phyloP scores from a whole-genome alignment of 2,797 vertebrate genomes.

The Perodicticus potto region DNA sequence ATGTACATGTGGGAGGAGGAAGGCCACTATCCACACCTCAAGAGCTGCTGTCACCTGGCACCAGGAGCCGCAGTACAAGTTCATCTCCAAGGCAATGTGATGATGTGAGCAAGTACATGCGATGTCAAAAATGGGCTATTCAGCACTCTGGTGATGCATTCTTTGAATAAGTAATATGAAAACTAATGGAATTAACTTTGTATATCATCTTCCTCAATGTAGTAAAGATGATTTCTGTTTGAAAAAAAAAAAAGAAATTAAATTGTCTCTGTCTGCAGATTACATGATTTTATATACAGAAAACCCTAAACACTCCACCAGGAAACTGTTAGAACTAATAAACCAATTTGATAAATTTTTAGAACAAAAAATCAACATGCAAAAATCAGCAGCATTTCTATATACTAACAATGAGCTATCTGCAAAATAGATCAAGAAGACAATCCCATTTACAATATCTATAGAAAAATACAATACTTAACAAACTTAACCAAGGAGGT shows the following conservation, averaged over 20 bases:
- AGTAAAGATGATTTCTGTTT: too few relatives aligned
- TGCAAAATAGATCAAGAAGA: background rate
- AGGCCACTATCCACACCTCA: background rate
- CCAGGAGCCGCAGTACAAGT: rapidly evolving
- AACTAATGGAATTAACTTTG: too few relatives aligned
- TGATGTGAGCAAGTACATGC: too few relatives aligned
- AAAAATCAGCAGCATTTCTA: background rate
- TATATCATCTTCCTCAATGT: too few relatives aligned
- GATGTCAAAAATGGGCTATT: too few relatives aligned
- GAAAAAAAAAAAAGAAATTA: too few relatives aligned
- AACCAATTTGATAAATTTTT: background rate
- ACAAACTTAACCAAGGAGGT: background rate
- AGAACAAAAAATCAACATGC: background rate
- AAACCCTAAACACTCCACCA: background rate
- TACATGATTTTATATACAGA: background rate
- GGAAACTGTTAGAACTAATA: background rate
- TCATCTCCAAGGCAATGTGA: too few relatives aligned
- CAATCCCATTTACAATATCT: background rate
- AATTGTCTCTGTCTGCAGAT: background rate
- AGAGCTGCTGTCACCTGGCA: background rate
- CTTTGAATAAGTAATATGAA: too few relatives aligned
- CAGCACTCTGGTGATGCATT: too few relatives aligned
- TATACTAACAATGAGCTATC: background rate
- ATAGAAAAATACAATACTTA: background rate
- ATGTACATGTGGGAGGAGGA: slow-evolving; percentile 36